Evolutionary conservation across 2,797 vertebrate species (phyloP).

Genomic region (Urocyon cinereoargenteus): DNA sequence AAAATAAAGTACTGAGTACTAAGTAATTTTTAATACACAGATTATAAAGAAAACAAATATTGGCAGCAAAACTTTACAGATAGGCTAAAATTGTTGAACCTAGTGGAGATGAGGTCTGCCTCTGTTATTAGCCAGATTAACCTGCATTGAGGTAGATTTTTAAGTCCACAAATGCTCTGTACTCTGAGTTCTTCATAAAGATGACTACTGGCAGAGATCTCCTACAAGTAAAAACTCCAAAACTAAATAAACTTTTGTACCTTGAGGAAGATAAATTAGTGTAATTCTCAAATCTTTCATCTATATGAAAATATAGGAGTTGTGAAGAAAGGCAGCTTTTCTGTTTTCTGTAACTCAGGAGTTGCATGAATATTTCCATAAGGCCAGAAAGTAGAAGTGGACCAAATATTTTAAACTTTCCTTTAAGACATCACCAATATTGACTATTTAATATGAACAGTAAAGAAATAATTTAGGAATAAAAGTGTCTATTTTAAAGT

Average conservation of each 20-base stretch:
- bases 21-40: slow-evolving; percentile 32
- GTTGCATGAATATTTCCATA: neutral
- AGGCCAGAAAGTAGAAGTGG: neutral
- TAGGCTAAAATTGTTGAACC: neutral
- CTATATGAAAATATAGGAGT: neutral
- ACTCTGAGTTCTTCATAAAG: neutral
- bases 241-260: neutral
- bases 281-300: slow-evolving; percentile 27
- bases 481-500: slow-evolving; percentile 9
- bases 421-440: neutral
- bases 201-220: neutral
- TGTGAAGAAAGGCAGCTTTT: neutral
- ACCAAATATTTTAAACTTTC: slow-evolving; percentile 49
- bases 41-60: slow-evolving; percentile 33
- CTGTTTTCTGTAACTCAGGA: neutral
- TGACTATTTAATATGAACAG: neutral
- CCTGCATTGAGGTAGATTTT: neutral
- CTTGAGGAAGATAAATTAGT: neutral
- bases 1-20: slow-evolving; percentile 9
- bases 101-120: neutral
- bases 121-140: neutral
- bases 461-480: slow-evolving; percentile 24
- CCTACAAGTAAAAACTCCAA: neutral
- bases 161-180: neutral
- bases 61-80: neutral